These are phyloP conservation scores for Dendroctonus valens DNA, from an alignment of 1,140 invertebrate species.

Conservation along the genomic window DNA sequence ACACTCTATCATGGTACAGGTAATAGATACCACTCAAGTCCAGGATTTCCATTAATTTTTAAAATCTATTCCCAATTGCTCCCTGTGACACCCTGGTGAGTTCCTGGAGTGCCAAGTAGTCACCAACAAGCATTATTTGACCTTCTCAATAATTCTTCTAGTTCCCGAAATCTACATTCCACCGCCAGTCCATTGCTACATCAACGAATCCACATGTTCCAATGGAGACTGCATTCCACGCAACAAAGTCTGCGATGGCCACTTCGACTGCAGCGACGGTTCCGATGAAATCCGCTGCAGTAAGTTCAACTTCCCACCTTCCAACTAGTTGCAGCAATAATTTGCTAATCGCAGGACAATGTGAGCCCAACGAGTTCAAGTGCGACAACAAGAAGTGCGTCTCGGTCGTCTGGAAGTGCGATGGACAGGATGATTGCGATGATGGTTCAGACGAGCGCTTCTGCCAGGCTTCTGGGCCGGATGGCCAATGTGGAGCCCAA, in stretches of 20 bases:
- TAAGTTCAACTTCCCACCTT: conserved; percentile 52
- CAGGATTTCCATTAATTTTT: too few relatives aligned
- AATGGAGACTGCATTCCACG: conserved; percentile 90
- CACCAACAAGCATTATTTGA: too few relatives aligned
- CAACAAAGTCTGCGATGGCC: conserved; percentile 77
- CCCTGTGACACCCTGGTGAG: too few relatives aligned
- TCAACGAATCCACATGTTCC: conserved; percentile 83
- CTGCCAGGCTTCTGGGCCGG: conserved; percentile 60
- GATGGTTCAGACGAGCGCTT: conserved; percentile 82
- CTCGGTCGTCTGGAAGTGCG: conserved; percentile 90
- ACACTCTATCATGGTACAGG: conserved; percentile 51
- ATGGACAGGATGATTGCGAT: conserved; percentile 85
- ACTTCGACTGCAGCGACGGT: conserved; percentile 77
- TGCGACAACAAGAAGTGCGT: conserved; percentile 88
- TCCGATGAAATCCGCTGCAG: conserved; percentile 89
- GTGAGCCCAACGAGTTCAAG: conserved; percentile 91
- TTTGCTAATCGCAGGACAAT: conserved; percentile 54
- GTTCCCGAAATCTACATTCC: conserved; percentile 35
- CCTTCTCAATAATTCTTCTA: not conserved
- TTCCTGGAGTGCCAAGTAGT: too few relatives aligned
- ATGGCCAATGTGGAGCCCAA: conserved; percentile 69
- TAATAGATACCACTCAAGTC: conserved; percentile 29
- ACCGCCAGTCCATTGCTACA: conserved; percentile 61
- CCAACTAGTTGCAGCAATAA: conserved; percentile 13
- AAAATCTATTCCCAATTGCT: too few relatives aligned